Evolutionary conservation across 2,797 vertebrate genomes (phyloP).

Genomic region (Rhinophrynus dorsalis): DNA sequence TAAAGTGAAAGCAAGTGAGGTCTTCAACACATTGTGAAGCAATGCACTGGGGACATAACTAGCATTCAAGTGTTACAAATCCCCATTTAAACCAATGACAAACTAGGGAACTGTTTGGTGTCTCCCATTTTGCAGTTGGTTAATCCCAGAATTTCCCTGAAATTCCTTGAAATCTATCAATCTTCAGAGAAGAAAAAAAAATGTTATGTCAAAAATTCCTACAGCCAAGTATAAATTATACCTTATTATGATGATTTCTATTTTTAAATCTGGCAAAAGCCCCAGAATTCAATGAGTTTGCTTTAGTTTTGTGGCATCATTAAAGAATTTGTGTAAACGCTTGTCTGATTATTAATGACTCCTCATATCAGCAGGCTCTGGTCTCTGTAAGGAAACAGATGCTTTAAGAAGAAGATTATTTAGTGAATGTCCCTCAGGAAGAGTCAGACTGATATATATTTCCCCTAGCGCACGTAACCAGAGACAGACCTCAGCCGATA

Average conservation of each 20-base stretch:
- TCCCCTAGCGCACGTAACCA: slow-evolving; percentile 2
- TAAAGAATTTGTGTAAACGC: slow-evolving; percentile 52
- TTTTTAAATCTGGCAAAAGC: slow-evolving; percentile 43
- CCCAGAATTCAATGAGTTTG: slow-evolving; percentile 26
- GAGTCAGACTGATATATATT: slow-evolving; percentile 15
- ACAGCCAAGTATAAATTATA: background rate
- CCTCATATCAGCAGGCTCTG: slow-evolving; percentile 49
- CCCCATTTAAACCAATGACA: too few species aligned
- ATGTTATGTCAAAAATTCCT: too few species aligned
- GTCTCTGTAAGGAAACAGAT: slow-evolving; percentile 51
- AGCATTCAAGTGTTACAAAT: too few species aligned
- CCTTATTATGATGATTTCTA: slow-evolving; percentile 51
- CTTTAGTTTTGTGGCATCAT: slow-evolving; percentile 43
- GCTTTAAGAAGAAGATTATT: slow-evolving; percentile 52
- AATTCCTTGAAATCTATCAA: too few species aligned
- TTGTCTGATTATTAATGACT: slow-evolving; percentile 53
- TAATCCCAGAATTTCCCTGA: too few species aligned
- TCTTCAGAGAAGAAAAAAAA: too few species aligned
- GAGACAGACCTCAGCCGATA: slow-evolving; percentile 22
- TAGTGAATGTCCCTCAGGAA: slow-evolving; percentile 50
- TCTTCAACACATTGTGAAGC: too few species aligned
- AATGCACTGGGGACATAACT: too few species aligned
- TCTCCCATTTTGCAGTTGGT: too few species aligned
- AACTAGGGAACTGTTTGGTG: too few species aligned
- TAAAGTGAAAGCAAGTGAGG: too few species aligned